Base-by-base conservation (phyloP, 30 jellyfish, hydroid and myxozoan genomes). In the Morbakka virulenta region DNA sequence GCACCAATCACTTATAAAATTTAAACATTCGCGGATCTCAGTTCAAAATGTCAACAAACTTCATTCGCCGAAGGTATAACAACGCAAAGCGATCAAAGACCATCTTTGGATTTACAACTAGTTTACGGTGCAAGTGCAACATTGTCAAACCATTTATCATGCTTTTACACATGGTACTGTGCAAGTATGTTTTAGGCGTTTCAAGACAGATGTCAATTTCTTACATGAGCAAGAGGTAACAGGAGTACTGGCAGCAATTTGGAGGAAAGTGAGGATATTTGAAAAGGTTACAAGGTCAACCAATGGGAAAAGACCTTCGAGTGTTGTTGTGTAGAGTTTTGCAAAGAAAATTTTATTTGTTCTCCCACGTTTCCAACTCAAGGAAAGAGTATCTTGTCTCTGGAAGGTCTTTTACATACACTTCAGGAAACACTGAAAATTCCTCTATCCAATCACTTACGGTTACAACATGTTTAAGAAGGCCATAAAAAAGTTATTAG, bases 191-290 rank as follows among this genome's bases (percentile, higher is more conserved):
- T 70, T 80, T 35, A 80, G 25, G 23, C 81, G 77, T 32, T 82
- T 35, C 48, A 69, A 27, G 25, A 79, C 67, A 22, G 83, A 80
- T 20, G 69, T 47, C 11, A 49, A 69, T 28, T 89, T 52, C 70
- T 83, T 87, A 76, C 94, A 82, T 31, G 63, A 36, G 36, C 94
- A 72, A 6, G 93, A 17, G 11, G 94, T 82, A 1, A 82, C 77
- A 22, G 94, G 93, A 32, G 35, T 82, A 9, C 86, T 62, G 24
- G 92, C 93, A 12, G 79, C 50, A 4, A 83, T 83, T 28, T 51
- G 14, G 27, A 83, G 35, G 11, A 67, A 87, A 64, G 57, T 69
- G 35, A 23, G 17, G 29, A 83, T 76, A 35, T 83, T 83, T n/a
- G 95, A 87, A 64, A 83, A 83, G 23, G 65, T 64, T 12, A 50